Evolutionary conservation across 2,888 invertebrate genomes (phyloP).

Genomic region (Chaitophorus viminalis): DNA sequence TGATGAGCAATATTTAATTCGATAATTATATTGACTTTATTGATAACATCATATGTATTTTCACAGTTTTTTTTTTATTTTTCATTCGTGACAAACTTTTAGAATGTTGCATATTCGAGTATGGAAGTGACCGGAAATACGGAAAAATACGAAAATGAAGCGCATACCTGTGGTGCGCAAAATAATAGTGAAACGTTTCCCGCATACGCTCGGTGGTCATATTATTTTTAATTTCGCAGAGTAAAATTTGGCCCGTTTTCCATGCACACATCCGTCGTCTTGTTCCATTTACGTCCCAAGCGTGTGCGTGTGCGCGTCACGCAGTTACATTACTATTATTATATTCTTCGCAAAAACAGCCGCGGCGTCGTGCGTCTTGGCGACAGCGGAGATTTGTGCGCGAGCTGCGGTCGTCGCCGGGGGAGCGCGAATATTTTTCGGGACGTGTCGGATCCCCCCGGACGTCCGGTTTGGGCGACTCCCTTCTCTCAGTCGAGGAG

Average conservation of each 20-base stretch:
- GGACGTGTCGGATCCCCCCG: conserved; percentile 38
- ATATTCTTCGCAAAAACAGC: conserved; percentile 16
- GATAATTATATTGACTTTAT: no score
- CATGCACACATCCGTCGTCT: not conserved
- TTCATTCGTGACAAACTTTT: no score
- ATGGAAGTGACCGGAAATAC: not conserved
- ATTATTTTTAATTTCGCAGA: not conserved
- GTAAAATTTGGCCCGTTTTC: not conserved
- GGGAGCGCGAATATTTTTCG: conserved; percentile 43
- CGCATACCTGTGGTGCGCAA: not conserved
- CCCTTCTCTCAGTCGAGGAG: not conserved
- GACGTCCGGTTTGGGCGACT: conserved; percentile 24
- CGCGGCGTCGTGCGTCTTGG: conserved; percentile 29
- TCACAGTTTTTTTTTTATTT: no score
- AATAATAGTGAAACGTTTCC: not conserved
- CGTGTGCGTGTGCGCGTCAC: not conserved
- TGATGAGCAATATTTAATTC: no score
- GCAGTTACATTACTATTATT: conserved; percentile 1
- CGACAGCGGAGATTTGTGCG: conserved; percentile 32
- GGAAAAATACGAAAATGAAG: conserved; percentile 1
- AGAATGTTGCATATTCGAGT: not conserved
- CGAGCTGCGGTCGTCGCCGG: not conserved
- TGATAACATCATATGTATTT: no score
- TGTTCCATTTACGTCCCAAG: not conserved
- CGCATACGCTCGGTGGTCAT: not conserved